Evolutionary conservation across 2,113 vertebrate species (phyloP).

Genomic region (Sisor rabdophorus): DNA sequence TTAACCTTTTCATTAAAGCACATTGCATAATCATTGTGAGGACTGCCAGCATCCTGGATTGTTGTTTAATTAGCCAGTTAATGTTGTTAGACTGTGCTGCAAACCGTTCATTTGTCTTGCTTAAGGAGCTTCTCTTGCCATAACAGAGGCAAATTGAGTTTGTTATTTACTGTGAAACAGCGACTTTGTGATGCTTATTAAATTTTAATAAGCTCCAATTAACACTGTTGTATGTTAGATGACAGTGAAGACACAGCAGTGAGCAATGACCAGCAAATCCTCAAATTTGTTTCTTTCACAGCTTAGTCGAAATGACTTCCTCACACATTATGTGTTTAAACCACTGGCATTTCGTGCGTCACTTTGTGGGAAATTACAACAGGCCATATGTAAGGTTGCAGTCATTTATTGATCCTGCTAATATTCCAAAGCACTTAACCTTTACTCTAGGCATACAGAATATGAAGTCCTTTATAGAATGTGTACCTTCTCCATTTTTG

Average conservation of each 20-base stretch:
- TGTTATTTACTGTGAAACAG: conserved; percentile 68
- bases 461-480: conserved; percentile 78
- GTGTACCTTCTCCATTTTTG: conserved; percentile 76
- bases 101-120: conserved; percentile 76
- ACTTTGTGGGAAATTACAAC: conserved; percentile 50
- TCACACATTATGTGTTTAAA: conserved; percentile 37
- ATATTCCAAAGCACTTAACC: conserved; percentile 79
- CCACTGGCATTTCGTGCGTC: conserved; percentile 58
- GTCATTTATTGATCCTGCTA: conserved; percentile 70
- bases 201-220: conserved; percentile 66
- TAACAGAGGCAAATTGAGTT: conserved; percentile 67
- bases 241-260: conserved; percentile 32
- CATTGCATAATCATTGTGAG: conserved; percentile 62
- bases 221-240: conserved; percentile 51
- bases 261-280: conserved; percentile 20
- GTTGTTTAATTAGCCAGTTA: conserved; percentile 79
- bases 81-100: conserved; percentile 72
- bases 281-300: background rate
- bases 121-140: conserved; percentile 67
- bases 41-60: conserved; percentile 65
- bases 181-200: conserved; percentile 62
- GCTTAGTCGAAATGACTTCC: conserved; percentile 54
- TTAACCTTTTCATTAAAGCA: conserved; percentile 70
- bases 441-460: conserved; percentile 73
- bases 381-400: conserved; percentile 69